Base-by-base conservation (phyloP, 2,888 invertebrate species). In the Bellardia pandia region DNA sequence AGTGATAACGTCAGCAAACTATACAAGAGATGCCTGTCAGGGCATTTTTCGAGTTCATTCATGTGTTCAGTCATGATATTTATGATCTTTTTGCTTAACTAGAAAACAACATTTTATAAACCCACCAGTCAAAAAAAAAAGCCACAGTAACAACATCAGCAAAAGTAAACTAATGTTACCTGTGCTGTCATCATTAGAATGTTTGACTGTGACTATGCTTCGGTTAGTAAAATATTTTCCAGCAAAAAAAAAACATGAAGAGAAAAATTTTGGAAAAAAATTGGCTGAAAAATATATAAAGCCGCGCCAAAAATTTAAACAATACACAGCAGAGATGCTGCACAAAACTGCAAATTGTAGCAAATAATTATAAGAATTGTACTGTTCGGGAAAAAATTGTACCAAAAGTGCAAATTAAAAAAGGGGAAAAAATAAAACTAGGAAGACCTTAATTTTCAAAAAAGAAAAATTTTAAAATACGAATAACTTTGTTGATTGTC, bases 31-130 rank as follows among this genome's bases (percentile, higher is more conserved):
- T 14, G 23, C 14, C 37, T 56, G 58, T 51, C 75, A 64, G 23
- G 23, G n/a, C n/a, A 23, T 77, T 77, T 77, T 77, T 16, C 8
- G 33, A 30, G 42, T 66, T 64, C 76, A 66, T 64, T 77, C 76
- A 77, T 53, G 64, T 66, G 53, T 76, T 30, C 13, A 76, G 23
- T 4, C 23, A n/a, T 6, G 53, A 77, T 53, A 66, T 77, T 77
- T 77, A 53, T 77, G 76, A 66, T 75, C 16, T 53, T 66, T 66
- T 66, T 66, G 16, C 51, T 66, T 40, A 14, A 66, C 23, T 51
- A 13, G 62, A 76, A 48, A 64, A 40, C 53, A 66, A 30, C 42
- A 14, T 60, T 42, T 42, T 58, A 60, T 42, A 42, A 58, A 60
- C 58, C 30, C n/a, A 58, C 13, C 58, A 42, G 11, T 71, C 45